Evolutionary conservation across 2,113 vertebrate genomes (phyloP), one percentile per base, ranked within the genome.

Genomic region (Macrotus californicus): DNA sequence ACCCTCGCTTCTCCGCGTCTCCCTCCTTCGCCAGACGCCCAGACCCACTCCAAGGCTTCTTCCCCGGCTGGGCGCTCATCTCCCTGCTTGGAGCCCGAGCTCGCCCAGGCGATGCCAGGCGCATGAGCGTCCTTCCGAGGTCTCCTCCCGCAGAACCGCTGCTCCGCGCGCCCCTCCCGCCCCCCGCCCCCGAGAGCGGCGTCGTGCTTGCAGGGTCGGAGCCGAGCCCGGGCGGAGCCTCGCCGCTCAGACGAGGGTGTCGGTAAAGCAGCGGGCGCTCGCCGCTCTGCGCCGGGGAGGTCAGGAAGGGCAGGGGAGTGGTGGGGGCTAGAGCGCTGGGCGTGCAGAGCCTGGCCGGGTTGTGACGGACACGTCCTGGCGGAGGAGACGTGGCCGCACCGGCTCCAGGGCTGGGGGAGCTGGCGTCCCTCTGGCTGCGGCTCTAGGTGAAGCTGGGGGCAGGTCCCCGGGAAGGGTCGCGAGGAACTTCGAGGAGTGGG

Each of bases 1-100:
- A n/a, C 0, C 77, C 7, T 66, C 21, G 72, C 59, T 56, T 64
- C 50, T 59, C 48, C 14, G 4, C 72, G 46, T 36, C 86, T 84
- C 73, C 29, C 26, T 61, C 72, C 72, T 36, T 91, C 41, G 84
- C 80, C 56, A 14, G 46, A 39, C 21, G 80, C 10, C 87, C 94
- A 26, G 61, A 52, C 59, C 3, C 79, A 24, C 0, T 31, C 80
- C 4, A 4, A 36, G 39, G 2, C 34, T 16, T 41, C 24, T n/a
- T 22, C 50, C 59, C 2, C 7, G 13, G 15, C 61, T 16, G 54
- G 29, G 10, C 8, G 22, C 46, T 39, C 34, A 1, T 41, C 36
- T 64, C 52, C 56, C 5, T 43, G 43, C 7, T 46, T 56, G 13
- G 24, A 41, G 39, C 39, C 56, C 21, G 13, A 15, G 52, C 21